These are phyloP conservation scores for Escarpia spicata DNA, from an alignment of 2,888 invertebrate genomes.

Conservation along the genomic window DNA sequence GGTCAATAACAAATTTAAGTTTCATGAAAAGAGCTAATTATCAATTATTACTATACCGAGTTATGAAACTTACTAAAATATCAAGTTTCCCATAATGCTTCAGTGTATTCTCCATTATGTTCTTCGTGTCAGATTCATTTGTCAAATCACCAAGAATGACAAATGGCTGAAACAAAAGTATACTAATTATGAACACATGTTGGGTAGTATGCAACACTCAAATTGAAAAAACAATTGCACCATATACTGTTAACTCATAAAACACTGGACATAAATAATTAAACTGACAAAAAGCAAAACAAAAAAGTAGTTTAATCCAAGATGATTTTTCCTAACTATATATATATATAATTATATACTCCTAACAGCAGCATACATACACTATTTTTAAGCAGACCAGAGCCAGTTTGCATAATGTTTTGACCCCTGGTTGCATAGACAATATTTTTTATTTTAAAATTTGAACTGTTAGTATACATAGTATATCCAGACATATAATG, in stretches of 20 bases:
- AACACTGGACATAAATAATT: not conserved
- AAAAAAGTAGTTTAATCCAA: not conserved
- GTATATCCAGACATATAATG: no score
- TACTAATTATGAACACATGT: not conserved
- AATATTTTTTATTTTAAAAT: no score
- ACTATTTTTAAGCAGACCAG: no score
- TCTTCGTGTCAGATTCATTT: constrained; percentile 54
- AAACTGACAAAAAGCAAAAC: not conserved
- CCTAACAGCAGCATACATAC: no score
- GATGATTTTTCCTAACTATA: no score
- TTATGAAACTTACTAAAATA: constrained; percentile 53
- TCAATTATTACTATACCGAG: not conserved
- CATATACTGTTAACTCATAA: not conserved
- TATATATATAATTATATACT: no score
- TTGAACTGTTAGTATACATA: no score
- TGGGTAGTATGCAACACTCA: not conserved
- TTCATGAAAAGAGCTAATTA: no score
- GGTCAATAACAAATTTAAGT: not conserved
- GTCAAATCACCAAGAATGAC: constrained; percentile 63
- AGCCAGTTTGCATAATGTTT: no score
- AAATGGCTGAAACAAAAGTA: constrained; percentile 52
- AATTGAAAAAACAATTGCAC: not conserved
- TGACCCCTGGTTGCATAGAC: no score
- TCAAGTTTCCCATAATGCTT: constrained; percentile 55
- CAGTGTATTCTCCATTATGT: constrained; percentile 53